Evolutionary conservation across 2,113 vertebrate species (phyloP), one percentile per base, ranked within the genome.

Genomic region (Suricata suricatta): DNA sequence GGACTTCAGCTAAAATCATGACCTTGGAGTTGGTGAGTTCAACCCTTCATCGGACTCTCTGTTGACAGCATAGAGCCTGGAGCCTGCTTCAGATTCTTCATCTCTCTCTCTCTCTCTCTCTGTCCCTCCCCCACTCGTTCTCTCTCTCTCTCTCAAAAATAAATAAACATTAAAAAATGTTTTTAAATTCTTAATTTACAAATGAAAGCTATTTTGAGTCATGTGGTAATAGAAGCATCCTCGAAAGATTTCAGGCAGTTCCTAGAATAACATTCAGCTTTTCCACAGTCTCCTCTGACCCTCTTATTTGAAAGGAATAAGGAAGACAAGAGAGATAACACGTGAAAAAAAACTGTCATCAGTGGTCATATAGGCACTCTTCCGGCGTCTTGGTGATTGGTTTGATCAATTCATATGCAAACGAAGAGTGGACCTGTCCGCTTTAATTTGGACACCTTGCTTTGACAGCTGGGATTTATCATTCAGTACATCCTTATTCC

Each of bases 361-460:
- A 25, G 66, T 69, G 90, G 54, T 50, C 64, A 44, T 7, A 10
- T 27, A 79, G 84, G 81, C 66, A 15, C 14, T 52, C 35, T 93
- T 93, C 23, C 88, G 60, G 77, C 47, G 12, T 89, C 27, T 38
- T 33, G 15, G 52, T 83, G 41, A 96, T 95, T 47, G 71, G 92
- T 97, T 88, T 95, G 92, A 97, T 68, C 69, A 88, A 90, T 97
- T 96, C 96, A 79, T 69, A 93, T 79, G 85, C 88, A 96, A 90
- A 90, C 0, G 8, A 95, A 80, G 71, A 94, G 72, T 21, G 47
- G 4, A 25, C 41, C 38, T 71, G 71, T 82, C 60, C 21, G 54
- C 33, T 85, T 95, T 76, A 89, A 92, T 96, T 95, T 96, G 81
- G 54, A 68, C 68, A 64, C 82, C 85, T 77, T 94, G 54, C 68